Evolutionary conservation across 2,113 vertebrate species (phyloP), one percentile per base, ranked within the genome.

Genomic region (Steatornis caripensis): DNA sequence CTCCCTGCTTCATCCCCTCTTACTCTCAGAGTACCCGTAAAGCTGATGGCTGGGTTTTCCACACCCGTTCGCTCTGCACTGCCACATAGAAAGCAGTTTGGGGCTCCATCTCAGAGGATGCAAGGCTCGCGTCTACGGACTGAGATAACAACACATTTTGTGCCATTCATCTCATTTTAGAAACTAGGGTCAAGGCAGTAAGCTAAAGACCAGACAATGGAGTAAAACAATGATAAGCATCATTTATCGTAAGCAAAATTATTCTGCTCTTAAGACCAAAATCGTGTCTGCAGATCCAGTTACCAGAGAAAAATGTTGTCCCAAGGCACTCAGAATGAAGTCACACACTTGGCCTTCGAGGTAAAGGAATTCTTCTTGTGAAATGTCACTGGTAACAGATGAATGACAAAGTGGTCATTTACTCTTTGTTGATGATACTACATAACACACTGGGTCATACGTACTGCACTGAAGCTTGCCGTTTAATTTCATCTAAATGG

Each of bases 341-440:
- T 84, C 79, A 93, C 79, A 53, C 14, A 26, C 46, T 68, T 93
- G 72, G 74, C 57, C 22, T 90, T 62, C 6, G 15, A 94, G 79
- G 61, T 89, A 43, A 58, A 95, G 60, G 74, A 65, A 46, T 86
- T 85, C 90, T 96, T 93, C 80, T 78, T 13, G 18, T 80, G 66
- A 94, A 74, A 53, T 76, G 66, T 69, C 89, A 75, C 74, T 78
- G 48, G 60, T 55, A 65, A 76, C 5, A 84, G 60, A 86, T 54
- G 55, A 70, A 90, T 18, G 65, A 77, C 72, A 71, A 89, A 90
- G 69, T 16, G 5, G 34, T 66, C 60, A 65, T 75, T 22, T 27
- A 55, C 15, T 86, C 74, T 77, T 87, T 83, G 84, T 36, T 55
- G 46, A 76, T 60, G 74, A 77, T 24, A 57, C 53, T 49, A 64